Evolutionary conservation across 2,113 vertebrate genomes (phyloP).

Genomic region (Percina caprodes): DNA sequence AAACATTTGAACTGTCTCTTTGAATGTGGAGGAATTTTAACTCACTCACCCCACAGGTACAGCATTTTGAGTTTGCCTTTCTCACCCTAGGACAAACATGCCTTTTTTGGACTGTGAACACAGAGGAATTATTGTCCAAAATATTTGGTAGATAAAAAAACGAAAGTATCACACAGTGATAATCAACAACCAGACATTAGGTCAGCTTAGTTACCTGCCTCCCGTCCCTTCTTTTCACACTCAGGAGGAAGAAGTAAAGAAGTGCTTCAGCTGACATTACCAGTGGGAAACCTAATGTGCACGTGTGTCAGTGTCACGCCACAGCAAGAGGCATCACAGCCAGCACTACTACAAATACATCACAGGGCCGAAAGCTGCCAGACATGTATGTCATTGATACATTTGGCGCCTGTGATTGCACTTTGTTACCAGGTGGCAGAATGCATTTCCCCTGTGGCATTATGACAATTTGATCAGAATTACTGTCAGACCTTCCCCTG

Average conservation of each 20-base stretch:
- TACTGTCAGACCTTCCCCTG: background rate
- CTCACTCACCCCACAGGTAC: background rate
- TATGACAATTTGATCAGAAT: background rate
- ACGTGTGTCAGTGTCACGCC: conserved; percentile 1
- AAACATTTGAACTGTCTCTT: background rate
- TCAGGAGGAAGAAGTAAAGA: background rate
- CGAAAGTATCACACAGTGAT: background rate
- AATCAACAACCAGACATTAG: background rate
- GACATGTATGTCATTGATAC: conserved; percentile 14
- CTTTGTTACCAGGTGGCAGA: conserved; percentile 12
- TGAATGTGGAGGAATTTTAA: background rate
- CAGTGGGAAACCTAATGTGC: background rate
- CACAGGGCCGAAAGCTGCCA: conserved; percentile 15
- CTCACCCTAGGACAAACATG: background rate
- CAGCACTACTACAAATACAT: background rate
- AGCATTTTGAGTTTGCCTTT: background rate
- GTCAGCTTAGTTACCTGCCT: background rate
- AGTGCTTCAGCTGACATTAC: conserved; percentile 30
- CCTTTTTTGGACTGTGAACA: background rate
- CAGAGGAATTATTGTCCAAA: background rate
- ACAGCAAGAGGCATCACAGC: conserved; percentile 27
- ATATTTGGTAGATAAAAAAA: background rate
- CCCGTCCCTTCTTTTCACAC: background rate
- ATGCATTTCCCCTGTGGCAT: background rate
- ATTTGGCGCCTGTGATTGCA: conserved; percentile 9